A percentile compares a stretch with the other conserved stretches of the same genome.
phyloP scores from a whole-genome alignment of 2,888 invertebrate genomes.

The Drosophila fungiperda region DNA sequence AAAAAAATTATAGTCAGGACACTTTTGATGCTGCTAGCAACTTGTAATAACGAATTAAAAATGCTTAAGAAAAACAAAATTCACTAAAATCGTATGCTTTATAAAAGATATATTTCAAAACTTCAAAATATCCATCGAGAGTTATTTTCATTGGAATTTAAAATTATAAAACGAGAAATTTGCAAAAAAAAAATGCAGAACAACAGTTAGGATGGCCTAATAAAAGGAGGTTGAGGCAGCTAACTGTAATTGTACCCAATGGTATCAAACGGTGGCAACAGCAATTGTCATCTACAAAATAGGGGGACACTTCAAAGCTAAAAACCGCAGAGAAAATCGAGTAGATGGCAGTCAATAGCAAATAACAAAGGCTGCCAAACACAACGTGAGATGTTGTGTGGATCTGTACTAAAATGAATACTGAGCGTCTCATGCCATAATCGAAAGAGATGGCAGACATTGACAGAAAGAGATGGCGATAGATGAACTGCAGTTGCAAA shows the following conservation, averaged over 20 bases:
- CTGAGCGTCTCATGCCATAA: conserved; percentile 29
- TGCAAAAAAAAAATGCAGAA: conserved; percentile 3
- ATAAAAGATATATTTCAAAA: not conserved
- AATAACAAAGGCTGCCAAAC: conserved; percentile 66
- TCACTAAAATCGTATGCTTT: not conserved
- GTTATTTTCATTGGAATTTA: not conserved
- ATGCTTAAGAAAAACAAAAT: not conserved
- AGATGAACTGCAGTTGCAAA: conserved; percentile 17
- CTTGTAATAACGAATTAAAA: not conserved
- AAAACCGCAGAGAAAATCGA: conserved; percentile 65
- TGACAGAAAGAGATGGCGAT: conserved; percentile 25
- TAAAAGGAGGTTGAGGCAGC: conserved; percentile 20
- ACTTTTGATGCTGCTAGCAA: not conserved
- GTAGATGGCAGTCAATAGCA: conserved; percentile 53
- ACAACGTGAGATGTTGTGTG: conserved; percentile 30
- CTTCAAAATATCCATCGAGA: too few species aligned
- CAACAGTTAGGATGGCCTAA: conserved; percentile 52
- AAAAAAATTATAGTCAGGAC: not conserved
- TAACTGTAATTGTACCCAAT: conserved; percentile 76
- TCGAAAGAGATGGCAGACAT: conserved; percentile 30
- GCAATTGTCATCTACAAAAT: conserved; percentile 41
- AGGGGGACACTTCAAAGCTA: conserved; percentile 56
- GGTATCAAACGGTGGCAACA: conserved; percentile 37
- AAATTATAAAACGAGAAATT: not conserved
- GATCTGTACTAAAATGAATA: conserved; percentile 33